Conservation (phyloP, 2,797 vertebrate genomes). For the Ptychobarbus kaznakovi region DNA sequence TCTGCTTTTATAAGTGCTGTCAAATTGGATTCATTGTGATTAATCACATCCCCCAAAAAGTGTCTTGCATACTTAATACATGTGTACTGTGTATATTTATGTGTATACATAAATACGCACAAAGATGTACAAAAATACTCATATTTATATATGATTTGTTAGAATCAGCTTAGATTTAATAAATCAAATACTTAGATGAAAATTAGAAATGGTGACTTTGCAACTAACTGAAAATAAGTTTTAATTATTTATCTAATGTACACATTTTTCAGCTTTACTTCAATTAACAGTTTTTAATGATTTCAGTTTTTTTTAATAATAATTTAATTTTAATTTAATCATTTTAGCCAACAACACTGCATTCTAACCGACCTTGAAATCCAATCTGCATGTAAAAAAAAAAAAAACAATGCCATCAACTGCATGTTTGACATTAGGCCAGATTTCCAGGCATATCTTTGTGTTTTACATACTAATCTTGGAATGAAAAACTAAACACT, state of each 20-base stretch:
- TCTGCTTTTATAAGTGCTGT: background rate
- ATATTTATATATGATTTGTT: background rate
- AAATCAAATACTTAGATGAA: background rate
- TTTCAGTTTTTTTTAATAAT: background rate
- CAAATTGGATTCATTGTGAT: background rate
- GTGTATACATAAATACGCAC: background rate
- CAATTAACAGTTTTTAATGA: background rate
- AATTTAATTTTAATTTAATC: background rate
- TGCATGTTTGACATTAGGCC: background rate
- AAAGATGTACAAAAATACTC: background rate
- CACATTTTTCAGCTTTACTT: background rate
- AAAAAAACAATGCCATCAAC: background rate
- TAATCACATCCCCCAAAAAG: background rate
- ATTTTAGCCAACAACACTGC: background rate
- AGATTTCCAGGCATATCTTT: constrained; percentile 4
- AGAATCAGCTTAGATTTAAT: background rate
- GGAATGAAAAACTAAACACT: background rate
- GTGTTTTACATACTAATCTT: constrained; percentile 13
- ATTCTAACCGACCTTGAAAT: constrained; percentile 22
- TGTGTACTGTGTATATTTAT: background rate
- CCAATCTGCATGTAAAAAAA: background rate
- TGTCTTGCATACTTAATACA: background rate
- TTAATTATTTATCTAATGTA: background rate
- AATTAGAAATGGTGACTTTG: background rate
- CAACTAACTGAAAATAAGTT: background rate